Conservation (phyloP, 2,113 vertebrate species). For the Barbus barbus region DNA sequence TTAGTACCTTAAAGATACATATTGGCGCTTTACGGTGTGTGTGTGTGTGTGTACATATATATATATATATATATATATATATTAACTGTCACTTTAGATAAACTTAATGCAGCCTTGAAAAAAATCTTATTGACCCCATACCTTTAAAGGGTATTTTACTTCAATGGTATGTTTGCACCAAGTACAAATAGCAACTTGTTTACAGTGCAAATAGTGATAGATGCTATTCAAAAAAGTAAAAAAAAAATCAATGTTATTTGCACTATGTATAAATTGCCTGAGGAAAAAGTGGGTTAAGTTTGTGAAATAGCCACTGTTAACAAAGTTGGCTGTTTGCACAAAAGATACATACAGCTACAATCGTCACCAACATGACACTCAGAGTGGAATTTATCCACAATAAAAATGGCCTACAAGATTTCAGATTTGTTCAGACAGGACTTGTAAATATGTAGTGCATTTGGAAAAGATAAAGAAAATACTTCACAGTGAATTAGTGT, state of each 20-base stretch:
- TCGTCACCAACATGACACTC: neutral
- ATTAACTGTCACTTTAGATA: neutral
- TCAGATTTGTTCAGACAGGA: neutral
- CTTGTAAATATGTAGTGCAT: neutral
- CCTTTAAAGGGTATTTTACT: neutral
- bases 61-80: neutral
- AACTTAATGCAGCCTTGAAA: neutral
- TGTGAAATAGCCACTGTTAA: neutral
- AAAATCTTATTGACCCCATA: neutral
- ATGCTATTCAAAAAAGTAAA: neutral
- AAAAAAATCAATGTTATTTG: neutral
- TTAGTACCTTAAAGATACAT: too few relatives aligned
- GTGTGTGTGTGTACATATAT: neutral
- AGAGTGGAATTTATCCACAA: neutral
- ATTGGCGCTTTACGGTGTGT: too few relatives aligned
- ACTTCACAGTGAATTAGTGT: neutral
- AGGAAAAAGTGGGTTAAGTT: neutral
- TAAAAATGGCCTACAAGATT: neutral
- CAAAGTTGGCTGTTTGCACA: neutral
- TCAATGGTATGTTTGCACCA: neutral
- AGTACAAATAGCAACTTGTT: neutral
- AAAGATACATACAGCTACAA: neutral
- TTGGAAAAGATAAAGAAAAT: constrained; percentile 4
- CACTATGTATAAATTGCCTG: neutral
- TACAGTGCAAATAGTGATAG: neutral